These are phyloP conservation scores for Rallus crepitans DNA, from an alignment of 2,797 vertebrate genomes.

Conservation along the genomic window DNA sequence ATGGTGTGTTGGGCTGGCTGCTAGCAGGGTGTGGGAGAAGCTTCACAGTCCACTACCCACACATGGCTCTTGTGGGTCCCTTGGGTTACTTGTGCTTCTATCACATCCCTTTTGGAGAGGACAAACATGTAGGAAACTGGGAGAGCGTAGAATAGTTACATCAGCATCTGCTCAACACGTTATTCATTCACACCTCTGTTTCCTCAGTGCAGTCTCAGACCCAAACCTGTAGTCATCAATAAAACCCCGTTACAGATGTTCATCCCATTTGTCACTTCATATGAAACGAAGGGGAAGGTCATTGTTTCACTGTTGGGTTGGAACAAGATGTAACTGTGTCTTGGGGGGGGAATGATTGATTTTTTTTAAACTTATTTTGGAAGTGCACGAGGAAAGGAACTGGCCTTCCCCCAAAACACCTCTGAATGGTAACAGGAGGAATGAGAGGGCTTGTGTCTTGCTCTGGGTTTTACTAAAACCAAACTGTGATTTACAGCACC, in stretches of 20 bases:
- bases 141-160: neutral
- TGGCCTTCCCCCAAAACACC: neutral
- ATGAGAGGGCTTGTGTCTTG: neutral
- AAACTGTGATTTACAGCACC: neutral
- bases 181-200: neutral
- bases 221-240: neutral
- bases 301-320: conserved; percentile 1
- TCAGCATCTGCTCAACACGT: neutral
- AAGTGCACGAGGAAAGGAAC: neutral
- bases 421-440: neutral
- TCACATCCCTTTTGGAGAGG: neutral
- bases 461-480: neutral
- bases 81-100: accelerated
- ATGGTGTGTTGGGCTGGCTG: neutral
- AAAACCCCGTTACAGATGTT: neutral
- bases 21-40: neutral
- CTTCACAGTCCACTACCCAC: neutral
- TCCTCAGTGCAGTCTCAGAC: neutral
- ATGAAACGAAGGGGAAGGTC: neutral
- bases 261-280: conserved; percentile 63
- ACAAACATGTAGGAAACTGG: neutral
- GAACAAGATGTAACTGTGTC: neutral
- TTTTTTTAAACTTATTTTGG: neutral
- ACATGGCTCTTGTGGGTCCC: neutral
- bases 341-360: neutral